Evolutionary conservation across 2,797 vertebrate species (phyloP), one percentile per base, ranked within the genome.

Genomic region (Streptopelia turtur): DNA sequence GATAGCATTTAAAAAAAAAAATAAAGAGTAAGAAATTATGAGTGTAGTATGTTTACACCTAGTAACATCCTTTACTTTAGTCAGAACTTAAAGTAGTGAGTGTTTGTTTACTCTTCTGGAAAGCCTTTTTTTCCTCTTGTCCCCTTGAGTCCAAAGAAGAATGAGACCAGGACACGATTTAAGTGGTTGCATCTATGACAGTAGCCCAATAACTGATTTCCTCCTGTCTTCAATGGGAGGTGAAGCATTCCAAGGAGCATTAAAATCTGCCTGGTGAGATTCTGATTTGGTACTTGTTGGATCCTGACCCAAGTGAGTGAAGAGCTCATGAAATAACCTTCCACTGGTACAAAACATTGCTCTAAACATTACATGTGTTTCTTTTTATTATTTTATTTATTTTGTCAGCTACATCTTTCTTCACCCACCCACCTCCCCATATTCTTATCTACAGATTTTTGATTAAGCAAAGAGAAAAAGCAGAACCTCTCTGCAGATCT

Each of bases 371-470:
- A 9, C 5, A 41, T 30, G 0, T 13, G 33, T 22, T 39, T 70
- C 8, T 63, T 65, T 61, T 37, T 45, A 37, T 30, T 27, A 9
- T 4, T 28, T 41, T 68, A 50, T 69, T 86, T 77, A 28, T 63
- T 52, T 4, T 30, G 10, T 79, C 35, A 76, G 6, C 23, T 57
- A 4, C 15, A 7, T 53, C 24, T 70, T 49, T 41, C 23, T 68
- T 74, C 16, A 30, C 4, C 9, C 12, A 2, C 4, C 3, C 5
- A 9, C 5, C 2, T 2, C 12, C 6, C 12, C 15, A 0, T 47
- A 8, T 49, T 63, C 33, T 56, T 69, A 5, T 68, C 25, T 65
- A 17, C 0, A 3, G 25, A 14, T 59, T 45, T 92, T 81, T 75
- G 37, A 50, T 10, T 52, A 76, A 78, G 27, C 41, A 43, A 77